Conservation (phyloP, 2,113 vertebrate species). For the Ardeotis arabs region DNA sequence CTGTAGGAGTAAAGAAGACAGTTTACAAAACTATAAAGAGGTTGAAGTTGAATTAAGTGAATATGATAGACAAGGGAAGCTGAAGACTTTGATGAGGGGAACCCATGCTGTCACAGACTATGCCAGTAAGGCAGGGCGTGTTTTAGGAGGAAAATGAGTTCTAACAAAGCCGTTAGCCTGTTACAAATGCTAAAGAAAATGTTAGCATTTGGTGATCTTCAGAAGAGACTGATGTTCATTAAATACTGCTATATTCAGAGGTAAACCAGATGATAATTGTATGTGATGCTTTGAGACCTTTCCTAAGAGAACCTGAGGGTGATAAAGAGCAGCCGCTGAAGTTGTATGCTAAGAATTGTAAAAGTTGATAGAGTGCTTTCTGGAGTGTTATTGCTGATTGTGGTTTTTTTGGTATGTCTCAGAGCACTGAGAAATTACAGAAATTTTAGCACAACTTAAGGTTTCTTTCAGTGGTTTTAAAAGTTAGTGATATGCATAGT, state of each 20-base stretch:
- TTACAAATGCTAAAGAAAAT: not conserved
- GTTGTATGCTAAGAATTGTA: not conserved
- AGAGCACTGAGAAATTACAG: not conserved
- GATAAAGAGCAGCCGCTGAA: not conserved
- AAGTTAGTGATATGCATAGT: not conserved
- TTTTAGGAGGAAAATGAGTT: not conserved
- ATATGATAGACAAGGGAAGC: not conserved
- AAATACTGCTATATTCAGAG: not conserved
- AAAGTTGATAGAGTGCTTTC: not conserved
- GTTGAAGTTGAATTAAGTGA: not conserved
- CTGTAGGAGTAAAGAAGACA: not conserved
- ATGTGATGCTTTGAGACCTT: not conserved
- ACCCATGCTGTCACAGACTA: not conserved
- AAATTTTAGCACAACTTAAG: not conserved
- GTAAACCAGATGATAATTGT: not conserved
- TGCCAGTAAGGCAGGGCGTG: not conserved
- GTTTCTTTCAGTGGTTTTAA: not conserved
- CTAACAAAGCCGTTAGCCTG: not conserved
- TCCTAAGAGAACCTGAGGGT: not conserved
- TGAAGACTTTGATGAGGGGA: not conserved
- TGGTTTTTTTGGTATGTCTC: not conserved
- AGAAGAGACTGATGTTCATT: not conserved
- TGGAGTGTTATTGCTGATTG: not conserved
- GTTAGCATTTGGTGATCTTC: not conserved
- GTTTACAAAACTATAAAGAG: not conserved